A percentile compares a stretch with the other conserved stretches of the same genome.
These are phyloP conservation scores for Chascanopsetta lugubris DNA, from an alignment of 2,113 vertebrate genomes.

Conservation along the genomic window DNA sequence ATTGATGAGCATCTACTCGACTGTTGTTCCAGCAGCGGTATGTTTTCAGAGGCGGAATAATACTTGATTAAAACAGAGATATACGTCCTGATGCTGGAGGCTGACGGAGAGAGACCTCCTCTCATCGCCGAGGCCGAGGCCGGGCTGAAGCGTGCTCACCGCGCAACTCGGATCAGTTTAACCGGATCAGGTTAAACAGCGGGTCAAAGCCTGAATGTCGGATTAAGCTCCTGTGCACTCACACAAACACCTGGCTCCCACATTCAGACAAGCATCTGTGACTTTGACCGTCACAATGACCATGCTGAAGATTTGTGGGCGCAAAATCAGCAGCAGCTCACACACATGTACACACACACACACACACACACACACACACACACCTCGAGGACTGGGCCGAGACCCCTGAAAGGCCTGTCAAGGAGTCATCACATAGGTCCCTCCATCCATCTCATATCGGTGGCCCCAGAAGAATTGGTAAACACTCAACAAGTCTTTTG, in stretches of 20 bases:
- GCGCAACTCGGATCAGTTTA: conserved; percentile 5
- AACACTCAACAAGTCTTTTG: conserved; percentile 39
- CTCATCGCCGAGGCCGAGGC: background rate
- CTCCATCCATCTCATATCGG: conserved; percentile 47
- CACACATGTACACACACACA: conserved; percentile 17
- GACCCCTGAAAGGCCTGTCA: conserved; percentile 46
- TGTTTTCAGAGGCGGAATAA: background rate
- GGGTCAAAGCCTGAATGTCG: conserved; percentile 15
- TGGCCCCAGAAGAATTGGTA: conserved; percentile 52
- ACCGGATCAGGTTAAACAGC: conserved; percentile 25
- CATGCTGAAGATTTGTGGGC: background rate
- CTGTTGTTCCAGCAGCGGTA: too few species aligned
- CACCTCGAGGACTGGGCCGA: conserved; percentile 6
- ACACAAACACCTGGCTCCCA: background rate
- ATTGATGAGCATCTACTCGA: too few species aligned
- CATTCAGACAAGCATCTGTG: background rate
- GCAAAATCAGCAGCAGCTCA: conserved; percentile 1
- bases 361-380: background rate
- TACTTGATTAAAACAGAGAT: background rate
- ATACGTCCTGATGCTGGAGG: background rate
- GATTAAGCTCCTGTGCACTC: background rate
- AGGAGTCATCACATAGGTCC: conserved; percentile 36
- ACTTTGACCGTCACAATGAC: background rate
- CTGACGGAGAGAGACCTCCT: background rate
- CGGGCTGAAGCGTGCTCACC: background rate